Evolutionary conservation across 2,888 invertebrate species (phyloP), one percentile per base, ranked within the genome.

Genomic region (Chloromyia formosa): DNA sequence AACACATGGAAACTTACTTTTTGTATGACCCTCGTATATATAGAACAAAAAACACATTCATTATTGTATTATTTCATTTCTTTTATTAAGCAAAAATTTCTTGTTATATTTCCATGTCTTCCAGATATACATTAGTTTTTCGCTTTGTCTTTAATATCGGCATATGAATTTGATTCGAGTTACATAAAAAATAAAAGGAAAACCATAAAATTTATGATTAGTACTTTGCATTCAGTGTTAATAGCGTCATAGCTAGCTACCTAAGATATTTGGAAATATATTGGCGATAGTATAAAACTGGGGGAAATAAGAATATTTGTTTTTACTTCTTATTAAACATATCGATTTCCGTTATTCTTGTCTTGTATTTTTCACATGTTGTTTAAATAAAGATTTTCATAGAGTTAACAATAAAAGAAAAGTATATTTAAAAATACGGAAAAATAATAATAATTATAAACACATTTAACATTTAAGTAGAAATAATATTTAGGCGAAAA

Each of bases 51-150:
- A 49, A 49, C 22, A 22, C 22, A 5, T 3, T 23, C 22, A n/a
- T 60, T 60, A 60, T 60, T 35, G 22, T 35, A 23, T 61, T 20
- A 23, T 61, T 42, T 20, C 20, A 18, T 16, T 69, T 69, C 14
- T 66, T 69, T 69, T 69, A 69, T 69, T 69, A 69, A 66, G 66
- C 66, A 45, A 45, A 35, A 22, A 45, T 69, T 69, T n/a, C 12
- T 20, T 53, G 9, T 54, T 49, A 49, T 66, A 10, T 23, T n/a
- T 69, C 27, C 54, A 53, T 54, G 27, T 54, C 27, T 54, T 69
- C 54, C 35, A 54, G 53, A 23, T 27, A 10, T 69, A 60, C 60
- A 60, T 23, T 66, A 23, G n/a, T 60, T 60, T 60, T 35, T 7
- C 27, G 3, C 10, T 62, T 62, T 35, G 35, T 27, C 40, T 35